Evolutionary conservation across 2,888 invertebrate genomes (phyloP), one percentile per base, ranked within the genome.

Genomic region (Gibbula magus): DNA sequence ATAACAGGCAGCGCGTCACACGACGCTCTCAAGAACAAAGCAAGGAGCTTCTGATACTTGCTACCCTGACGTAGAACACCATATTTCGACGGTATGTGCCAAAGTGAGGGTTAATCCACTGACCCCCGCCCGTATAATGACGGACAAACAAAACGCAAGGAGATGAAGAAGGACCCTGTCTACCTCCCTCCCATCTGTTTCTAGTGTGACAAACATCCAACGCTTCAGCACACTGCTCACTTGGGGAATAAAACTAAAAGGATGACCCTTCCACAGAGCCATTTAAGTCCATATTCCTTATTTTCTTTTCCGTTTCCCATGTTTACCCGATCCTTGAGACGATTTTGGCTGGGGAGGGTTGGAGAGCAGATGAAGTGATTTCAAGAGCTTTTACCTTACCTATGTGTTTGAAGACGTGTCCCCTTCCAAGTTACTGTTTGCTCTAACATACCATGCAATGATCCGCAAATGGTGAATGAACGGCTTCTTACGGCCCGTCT

Each of bases 371-470:
- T 61, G 61, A 61, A 61, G 61, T 61, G 29, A 29, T 61, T 61
- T 61, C 61, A 61, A 61, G 61, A 61, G 61, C 61, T 61, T 61
- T 61, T 61, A 61, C 29, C 61, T 61, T 61, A 61, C 61, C 61
- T 61, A 61, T 61, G 61, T 61, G 61, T 61, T 61, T 61, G 61
- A 61, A 61, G 61, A 61, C 61, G 61, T 61, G 61, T 61, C 61
- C 29, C 13, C 61, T 61, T 61, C 61, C 61, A 61, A 29, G 25
- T 25, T 61, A 13, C 25, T 61, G 61, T 61, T 61, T 61, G 61
- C 61, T 22, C 22, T 61, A 13, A 25, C 61, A 25, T 61, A 29
- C 29, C 61, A 29, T 61, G 29, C 16, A 25, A 25, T 61, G 61
- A 61, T 61, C 61, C 61, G 29, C 29, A 22, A 61, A 61, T 61